Percentiles rank a stretch among this genome's conserved stretches.
Conservation (phyloP, 2,797 vertebrate genomes). For the Rhabdomys pumilio region DNA sequence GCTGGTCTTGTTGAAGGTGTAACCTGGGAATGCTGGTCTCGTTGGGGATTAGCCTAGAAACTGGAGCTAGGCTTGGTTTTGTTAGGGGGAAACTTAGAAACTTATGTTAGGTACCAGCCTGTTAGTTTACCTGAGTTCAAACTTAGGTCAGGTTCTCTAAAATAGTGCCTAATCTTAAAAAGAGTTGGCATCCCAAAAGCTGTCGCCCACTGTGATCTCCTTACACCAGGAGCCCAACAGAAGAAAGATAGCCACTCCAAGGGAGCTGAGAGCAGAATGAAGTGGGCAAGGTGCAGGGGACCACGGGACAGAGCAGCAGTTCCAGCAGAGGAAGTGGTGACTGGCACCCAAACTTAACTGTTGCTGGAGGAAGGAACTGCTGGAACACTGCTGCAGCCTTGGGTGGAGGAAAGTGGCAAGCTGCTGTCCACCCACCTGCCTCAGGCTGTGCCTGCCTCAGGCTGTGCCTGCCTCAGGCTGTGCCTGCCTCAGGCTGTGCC, state of each 20-base stretch:
- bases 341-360: background rate
- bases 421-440: accelerated
- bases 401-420: too few species aligned
- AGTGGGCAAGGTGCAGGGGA: background rate
- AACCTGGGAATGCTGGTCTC: too few species aligned
- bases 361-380: background rate
- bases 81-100: too few species aligned
- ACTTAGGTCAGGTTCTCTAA: too few species aligned
- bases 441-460: background rate
- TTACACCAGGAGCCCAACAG: background rate
- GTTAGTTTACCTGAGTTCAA: too few species aligned
- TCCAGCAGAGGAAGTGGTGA: background rate
- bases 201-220: background rate
- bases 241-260: background rate
- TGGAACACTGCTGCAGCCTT: background rate
- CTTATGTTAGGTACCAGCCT: too few species aligned
- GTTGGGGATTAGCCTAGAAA: too few species aligned
- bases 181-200: background rate
- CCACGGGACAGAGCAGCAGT: background rate
- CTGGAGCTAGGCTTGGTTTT: too few species aligned
- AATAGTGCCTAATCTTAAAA: too few species aligned
- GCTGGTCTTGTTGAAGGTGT: too few species aligned
- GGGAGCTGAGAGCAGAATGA: background rate
- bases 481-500: background rate
- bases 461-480: background rate